Evolutionary conservation across 2,888 invertebrate species (phyloP).

Genomic region (Apodemia hepburni): DNA sequence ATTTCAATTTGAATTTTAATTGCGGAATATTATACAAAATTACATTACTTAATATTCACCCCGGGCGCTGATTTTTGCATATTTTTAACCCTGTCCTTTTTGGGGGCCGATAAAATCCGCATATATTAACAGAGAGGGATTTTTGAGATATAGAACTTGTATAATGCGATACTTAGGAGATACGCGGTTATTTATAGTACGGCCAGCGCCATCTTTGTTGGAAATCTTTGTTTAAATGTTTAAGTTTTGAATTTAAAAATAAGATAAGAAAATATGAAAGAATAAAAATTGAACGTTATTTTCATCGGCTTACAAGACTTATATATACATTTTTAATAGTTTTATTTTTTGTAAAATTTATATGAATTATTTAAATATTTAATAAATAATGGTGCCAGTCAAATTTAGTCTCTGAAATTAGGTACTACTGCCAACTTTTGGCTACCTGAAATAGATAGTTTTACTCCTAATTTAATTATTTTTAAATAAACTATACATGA

Average conservation of each 20-base stretch:
- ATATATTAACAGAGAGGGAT: constrained; percentile 61
- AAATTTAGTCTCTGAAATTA: too few relatives aligned
- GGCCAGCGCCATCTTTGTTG: constrained; percentile 36
- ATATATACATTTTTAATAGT: too few relatives aligned
- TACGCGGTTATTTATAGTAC: constrained; percentile 62
- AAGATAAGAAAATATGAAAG: background rate
- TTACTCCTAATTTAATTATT: too few relatives aligned
- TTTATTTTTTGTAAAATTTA: too few relatives aligned
- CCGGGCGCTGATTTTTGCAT: constrained; percentile 74
- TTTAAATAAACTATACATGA: too few relatives aligned
- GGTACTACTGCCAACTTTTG: too few relatives aligned
- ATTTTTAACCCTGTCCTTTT: constrained; percentile 66
- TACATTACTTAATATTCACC: constrained; percentile 78
- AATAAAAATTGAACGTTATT: too few relatives aligned
- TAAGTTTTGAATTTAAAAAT: background rate
- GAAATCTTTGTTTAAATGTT: background rate
- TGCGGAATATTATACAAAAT: constrained; percentile 78
- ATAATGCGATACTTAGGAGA: constrained; percentile 47
- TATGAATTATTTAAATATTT: too few relatives aligned
- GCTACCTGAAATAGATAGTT: too few relatives aligned
- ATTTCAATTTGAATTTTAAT: constrained; percentile 82
- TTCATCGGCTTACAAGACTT: too few relatives aligned
- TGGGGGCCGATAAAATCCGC: constrained; percentile 65
- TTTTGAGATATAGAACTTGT: constrained; percentile 54
- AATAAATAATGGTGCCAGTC: too few relatives aligned